A percentile compares a stretch with the other conserved stretches of the same genome.
Evolutionary conservation across 2,888 invertebrate species (phyloP).

Genomic region (Plagiodera versicolora): DNA sequence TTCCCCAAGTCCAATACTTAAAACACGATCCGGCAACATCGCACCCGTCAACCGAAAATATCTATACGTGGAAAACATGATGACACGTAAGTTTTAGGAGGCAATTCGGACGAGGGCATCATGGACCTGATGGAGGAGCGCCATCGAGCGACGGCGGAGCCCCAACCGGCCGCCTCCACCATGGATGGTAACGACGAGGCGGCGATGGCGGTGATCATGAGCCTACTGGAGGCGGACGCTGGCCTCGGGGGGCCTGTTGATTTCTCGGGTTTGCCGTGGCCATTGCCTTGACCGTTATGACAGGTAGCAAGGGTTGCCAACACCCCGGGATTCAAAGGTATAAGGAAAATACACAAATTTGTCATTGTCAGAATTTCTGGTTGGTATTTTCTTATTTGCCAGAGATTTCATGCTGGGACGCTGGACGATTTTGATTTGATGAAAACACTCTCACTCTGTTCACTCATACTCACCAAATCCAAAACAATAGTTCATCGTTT

Average conservation of each 20-base stretch:
- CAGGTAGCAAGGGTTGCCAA: too few species aligned
- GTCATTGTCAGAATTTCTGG: too few species aligned
- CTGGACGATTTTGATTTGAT: too few species aligned
- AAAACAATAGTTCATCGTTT: too few species aligned
- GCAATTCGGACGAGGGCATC: conserved; percentile 57
- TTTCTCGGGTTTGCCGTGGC: conserved; percentile 85
- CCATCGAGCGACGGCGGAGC: conserved; percentile 40
- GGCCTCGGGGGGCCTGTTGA: conserved; percentile 87
- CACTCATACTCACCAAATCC: too few species aligned
- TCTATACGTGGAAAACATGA: not conserved
- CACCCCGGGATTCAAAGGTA: not conserved
- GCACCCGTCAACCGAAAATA: too few species aligned
- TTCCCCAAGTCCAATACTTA: too few species aligned
- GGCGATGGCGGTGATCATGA: conserved; percentile 92
- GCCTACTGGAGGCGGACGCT: conserved; percentile 84
- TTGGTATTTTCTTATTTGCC: too few species aligned
- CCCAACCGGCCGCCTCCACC: conserved; percentile 52
- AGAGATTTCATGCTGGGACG: too few species aligned
- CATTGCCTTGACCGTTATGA: conserved; percentile 62
- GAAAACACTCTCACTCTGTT: too few species aligned
- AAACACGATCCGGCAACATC: too few species aligned
- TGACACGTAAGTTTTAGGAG: conserved; percentile 40
- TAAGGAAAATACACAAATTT: too few species aligned
- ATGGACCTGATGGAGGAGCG: conserved; percentile 62
- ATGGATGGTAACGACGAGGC: conserved; percentile 84